Percentiles rank a stretch among this genome's conserved stretches.
Conservation (phyloP, 2,113 vertebrate genomes). For the Hydrochoerus hydrochaeris region DNA sequence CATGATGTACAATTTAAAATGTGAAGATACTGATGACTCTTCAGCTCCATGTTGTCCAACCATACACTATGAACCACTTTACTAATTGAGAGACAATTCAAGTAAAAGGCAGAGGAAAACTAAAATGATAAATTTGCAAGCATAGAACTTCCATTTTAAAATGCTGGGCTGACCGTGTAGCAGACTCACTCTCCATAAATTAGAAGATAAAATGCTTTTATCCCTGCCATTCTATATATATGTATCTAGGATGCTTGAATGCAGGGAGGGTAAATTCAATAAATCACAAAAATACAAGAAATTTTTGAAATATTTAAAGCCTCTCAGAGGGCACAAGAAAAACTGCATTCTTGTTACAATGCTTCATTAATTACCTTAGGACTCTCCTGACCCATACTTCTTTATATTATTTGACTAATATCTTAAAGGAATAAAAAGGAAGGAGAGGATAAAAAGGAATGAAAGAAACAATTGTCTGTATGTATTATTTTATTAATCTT, state of each 20-base stretch:
- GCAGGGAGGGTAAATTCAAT: not conserved
- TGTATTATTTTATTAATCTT: not conserved
- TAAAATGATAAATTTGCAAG: not conserved
- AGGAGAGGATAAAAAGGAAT: not conserved
- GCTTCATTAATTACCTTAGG: not conserved
- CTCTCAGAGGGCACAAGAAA: conserved; percentile 1
- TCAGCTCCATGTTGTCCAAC: not conserved
- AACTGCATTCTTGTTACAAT: not conserved
- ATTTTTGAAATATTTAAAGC: conserved; percentile 35
- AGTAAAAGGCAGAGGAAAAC: conserved; percentile 19
- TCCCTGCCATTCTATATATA: too few species aligned
- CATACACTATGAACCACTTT: not conserved
- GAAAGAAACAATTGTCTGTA: not conserved
- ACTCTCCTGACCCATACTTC: not conserved
- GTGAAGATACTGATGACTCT: not conserved
- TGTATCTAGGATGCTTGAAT: not conserved
- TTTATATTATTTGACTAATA: conserved; percentile 36
- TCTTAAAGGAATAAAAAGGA: not conserved
- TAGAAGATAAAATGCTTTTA: not conserved
- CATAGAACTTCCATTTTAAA: not conserved
- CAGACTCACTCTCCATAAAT: not conserved
- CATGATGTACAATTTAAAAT: not conserved
- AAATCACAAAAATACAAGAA: not conserved
- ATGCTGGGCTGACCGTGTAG: not conserved
- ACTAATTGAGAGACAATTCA: not conserved